Base-by-base conservation (phyloP, 2,888 invertebrate genomes). In the Diachrysia chrysitis region DNA sequence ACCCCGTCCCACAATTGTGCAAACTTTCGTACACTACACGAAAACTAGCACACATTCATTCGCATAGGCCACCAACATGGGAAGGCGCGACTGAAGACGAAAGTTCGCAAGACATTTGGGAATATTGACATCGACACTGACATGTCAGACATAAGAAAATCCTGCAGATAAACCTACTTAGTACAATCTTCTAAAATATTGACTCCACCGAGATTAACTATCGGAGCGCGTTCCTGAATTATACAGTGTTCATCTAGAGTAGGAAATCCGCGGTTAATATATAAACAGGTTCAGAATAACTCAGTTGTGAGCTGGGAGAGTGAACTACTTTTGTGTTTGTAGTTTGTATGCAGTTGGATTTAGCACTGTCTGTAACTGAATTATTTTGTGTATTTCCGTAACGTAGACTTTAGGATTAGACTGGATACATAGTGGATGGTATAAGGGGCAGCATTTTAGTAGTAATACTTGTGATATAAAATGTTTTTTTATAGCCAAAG, bases 231-330 rank as follows among this genome's bases (percentile, higher is more conserved):
- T 9, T 10, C 48, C 35, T 75, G n/a, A 69, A 75, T 72, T 63
- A 69, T 75, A 12, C 10, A 56, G n/a, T 7, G 17, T 75, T 62
- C 58, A 25, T 62, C 60, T 56, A 6, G n/a, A 14, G n/a, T n/a
- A 48, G 69, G 59, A 70, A 60, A 76, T 76, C 60, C 48, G 57
- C 23, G 59, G 63, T 51, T 53, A 76, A 70, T 76, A 58, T 53
- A 14, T 63, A 35, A 75, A 7, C 9, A 57, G 53, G 51, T 48
- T 48, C 17, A 10, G 48, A 19, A 48, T 48, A 48, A 42, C 42
- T 42, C 12, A 10, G 17, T 17, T 37, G 32, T 14, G 37, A 42
- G 42, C 42, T n/a, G n/a, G 6, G 42, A 42, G 42, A n/a, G 12
- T 2, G 16, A 42, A n/a, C 4, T 6, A 42, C 42, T 42, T n/a